Base-by-base conservation (phyloP, 2,888 invertebrate genomes). In the Tridacna gigas region DNA sequence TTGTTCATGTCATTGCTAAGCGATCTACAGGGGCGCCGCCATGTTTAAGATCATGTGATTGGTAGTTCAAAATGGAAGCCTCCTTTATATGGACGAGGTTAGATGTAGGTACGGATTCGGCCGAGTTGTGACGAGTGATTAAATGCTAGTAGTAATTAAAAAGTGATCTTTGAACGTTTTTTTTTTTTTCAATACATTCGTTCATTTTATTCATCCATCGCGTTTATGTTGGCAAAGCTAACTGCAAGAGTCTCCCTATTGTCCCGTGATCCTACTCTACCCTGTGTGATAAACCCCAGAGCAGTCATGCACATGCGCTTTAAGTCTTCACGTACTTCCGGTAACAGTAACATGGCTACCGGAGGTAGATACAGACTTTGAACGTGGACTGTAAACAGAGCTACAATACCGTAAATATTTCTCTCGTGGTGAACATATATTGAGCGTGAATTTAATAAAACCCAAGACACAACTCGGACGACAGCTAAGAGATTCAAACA, bases 321-420 rank as follows among this genome's bases (percentile, higher is more conserved):
- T 13, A 85, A 15, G 13, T 74, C 73, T n/a, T 51, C 20, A 7
- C 85, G 63, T 7, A 85, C 82, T 28, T 85, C 85, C 45, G 80
- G 37, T 7, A 85, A 26, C 65, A 79, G 80, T 4, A 85, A 71
- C 63, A 78, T 51, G 28, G 78, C 67, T 26, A 74, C 65, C 63
- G 85, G 82, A 45, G 82, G 25, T n/a, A 74, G 45, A 56, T 82
- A 80, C 45, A 85, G 22, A 7, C 65, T 28, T 66, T 80, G 77
- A 4, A 67, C 66, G 56, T 85, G 85, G n/a, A 85, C 18, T 12
- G 82, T 47, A n/a, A 78, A n/a, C 7, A 85, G 12, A 0, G 63
- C 37, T 11, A 82, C 26, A 7, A 83, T 0, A n/a, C 22, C 37
- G 26, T 71, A 71, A 0, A 60, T 26, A n/a, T 79, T 76, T 22